Evolutionary conservation across 2,797 vertebrate genomes (phyloP).

Genomic region (Coendou prehensilis): DNA sequence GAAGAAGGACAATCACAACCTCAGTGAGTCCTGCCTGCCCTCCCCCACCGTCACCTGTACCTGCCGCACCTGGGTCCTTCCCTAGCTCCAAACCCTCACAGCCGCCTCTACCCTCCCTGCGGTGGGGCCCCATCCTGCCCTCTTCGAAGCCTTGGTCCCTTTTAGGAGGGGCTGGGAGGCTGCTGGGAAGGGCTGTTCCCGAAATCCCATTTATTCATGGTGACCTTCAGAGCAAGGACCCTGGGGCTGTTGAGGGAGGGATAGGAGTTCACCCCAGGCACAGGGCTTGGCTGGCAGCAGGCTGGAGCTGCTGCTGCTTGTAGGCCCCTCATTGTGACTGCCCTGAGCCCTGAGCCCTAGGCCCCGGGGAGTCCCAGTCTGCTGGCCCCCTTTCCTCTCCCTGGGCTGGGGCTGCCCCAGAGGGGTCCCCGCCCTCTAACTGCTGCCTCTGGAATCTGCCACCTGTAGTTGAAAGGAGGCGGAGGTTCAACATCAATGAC

Average conservation of each 20-base stretch:
- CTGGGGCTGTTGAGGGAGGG: not conserved
- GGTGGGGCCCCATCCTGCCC: not conserved
- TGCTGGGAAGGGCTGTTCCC: not conserved
- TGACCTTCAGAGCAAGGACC: not conserved
- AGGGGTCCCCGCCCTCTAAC: not conserved
- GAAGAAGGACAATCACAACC: slow-evolving; percentile 99
- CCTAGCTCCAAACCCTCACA: not conserved
- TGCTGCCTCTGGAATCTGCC: not conserved
- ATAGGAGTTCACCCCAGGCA: not conserved
- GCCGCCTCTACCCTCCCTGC: too few relatives aligned
- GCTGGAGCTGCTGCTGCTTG: not conserved
- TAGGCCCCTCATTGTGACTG: not conserved
- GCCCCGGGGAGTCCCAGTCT: not conserved
- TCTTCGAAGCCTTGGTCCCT: not conserved
- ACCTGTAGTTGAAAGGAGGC: slow-evolving; percentile 94
- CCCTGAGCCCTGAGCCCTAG: not conserved
- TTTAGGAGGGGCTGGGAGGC: not conserved
- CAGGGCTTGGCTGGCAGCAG: not conserved
- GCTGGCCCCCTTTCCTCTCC: not conserved
- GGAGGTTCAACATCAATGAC: slow-evolving; percentile 99
- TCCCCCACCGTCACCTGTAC: not conserved
- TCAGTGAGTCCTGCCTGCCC: slow-evolving; percentile 92
- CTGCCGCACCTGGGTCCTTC: not conserved
- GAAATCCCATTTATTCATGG: slow-evolving; percentile 8
- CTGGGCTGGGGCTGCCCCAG: not conserved